These are phyloP conservation scores for Ennomos erosarius DNA, from an alignment of 2,888 invertebrate species.

Conservation along the genomic window DNA sequence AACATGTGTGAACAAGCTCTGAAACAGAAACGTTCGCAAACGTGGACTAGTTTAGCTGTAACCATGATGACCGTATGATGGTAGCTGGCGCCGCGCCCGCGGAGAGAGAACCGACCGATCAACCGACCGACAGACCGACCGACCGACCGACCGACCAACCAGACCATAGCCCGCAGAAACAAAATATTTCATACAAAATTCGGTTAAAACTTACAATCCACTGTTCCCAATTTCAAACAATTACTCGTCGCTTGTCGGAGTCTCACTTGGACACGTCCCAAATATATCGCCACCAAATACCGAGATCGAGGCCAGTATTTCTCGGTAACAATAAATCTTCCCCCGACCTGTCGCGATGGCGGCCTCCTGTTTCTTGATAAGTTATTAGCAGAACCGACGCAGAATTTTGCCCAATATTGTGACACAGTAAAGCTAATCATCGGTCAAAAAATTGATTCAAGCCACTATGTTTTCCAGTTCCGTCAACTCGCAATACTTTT, in stretches of 20 bases:
- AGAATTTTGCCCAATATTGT: no score
- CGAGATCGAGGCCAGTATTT: background rate
- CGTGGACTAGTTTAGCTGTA: no score
- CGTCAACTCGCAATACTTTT: background rate
- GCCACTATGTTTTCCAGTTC: no score
- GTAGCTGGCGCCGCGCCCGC: conserved; percentile 1
- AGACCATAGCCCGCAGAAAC: background rate
- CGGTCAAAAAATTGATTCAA: no score
- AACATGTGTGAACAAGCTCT: no score
- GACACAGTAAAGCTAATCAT: no score
- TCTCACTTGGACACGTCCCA: background rate
- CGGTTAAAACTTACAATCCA: background rate
- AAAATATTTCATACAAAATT: background rate
- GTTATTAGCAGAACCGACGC: no score
- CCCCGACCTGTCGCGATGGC: no score
- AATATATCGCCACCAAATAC: background rate
- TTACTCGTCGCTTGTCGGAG: background rate
- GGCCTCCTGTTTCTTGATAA: no score
- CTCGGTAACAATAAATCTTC: no score
- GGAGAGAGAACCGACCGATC: background rate
- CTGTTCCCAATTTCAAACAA: conserved; percentile 1
- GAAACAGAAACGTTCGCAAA: no score
- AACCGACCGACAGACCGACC: background rate
- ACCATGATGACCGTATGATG: no score
- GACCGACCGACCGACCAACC: background rate